A percentile compares a stretch with the other conserved stretches of the same genome.
Conservation (phyloP, 2,888 invertebrate species). For the Drosophila sordidapex region DNA sequence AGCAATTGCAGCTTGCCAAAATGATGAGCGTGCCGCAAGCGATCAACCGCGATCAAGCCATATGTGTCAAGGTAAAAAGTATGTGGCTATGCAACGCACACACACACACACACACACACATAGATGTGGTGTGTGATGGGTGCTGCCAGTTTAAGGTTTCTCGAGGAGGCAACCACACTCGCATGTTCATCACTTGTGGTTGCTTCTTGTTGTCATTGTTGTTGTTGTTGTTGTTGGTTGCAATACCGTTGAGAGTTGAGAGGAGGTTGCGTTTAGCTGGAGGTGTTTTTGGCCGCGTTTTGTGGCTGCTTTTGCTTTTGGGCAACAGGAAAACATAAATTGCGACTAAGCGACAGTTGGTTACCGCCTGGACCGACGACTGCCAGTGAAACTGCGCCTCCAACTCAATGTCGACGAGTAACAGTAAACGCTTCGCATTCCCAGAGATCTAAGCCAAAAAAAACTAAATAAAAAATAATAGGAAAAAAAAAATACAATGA, state of each 20-base stretch:
- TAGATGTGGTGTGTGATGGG: constrained; percentile 12
- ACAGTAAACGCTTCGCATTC: constrained; percentile 53
- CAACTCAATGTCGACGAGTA: constrained; percentile 62
- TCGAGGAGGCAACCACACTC: constrained; percentile 25
- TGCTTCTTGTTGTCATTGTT: not conserved
- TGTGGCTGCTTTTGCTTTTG: constrained; percentile 38
- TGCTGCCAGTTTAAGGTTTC: constrained; percentile 41
- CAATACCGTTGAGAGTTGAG: constrained; percentile 16
- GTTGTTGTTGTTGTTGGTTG: constrained; percentile 19
- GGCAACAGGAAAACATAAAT: constrained; percentile 76
- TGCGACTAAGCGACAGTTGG: constrained; percentile 70
- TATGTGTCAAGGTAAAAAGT: constrained; percentile 76
- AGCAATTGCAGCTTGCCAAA: constrained; percentile 37
- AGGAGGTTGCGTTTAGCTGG: constrained; percentile 29
- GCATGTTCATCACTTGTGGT: constrained; percentile 42
- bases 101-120: not conserved
- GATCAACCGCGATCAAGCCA: constrained; percentile 61
- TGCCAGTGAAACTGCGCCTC: constrained; percentile 48
- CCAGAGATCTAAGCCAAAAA: constrained; percentile 26
- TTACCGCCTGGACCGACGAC: constrained; percentile 14
- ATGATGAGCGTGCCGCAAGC: constrained; percentile 37
- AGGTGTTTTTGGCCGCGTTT: constrained; percentile 51
- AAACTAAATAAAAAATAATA: not conserved
- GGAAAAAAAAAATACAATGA: constrained; percentile 12
- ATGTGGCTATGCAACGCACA: constrained; percentile 45